These are phyloP conservation scores for Lathronympha strigana DNA, from an alignment of 2,888 invertebrate genomes.

Conservation along the genomic window DNA sequence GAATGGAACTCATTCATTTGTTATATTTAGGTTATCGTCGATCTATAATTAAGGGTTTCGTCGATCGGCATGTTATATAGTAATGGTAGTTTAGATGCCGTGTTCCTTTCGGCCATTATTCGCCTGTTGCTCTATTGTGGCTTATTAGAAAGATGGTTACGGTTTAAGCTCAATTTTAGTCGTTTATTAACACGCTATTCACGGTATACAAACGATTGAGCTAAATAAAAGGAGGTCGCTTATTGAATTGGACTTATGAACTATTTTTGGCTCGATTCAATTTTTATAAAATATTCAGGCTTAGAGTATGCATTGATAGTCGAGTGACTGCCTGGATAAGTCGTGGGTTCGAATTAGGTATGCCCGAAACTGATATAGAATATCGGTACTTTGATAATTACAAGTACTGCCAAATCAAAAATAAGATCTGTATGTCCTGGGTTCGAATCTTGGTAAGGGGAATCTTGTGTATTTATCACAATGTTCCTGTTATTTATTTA, in stretches of 20 bases:
- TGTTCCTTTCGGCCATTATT: slow-evolving; percentile 1
- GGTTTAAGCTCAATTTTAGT: not conserved
- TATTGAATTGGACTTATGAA: not conserved
- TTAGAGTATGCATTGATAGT: too few species aligned
- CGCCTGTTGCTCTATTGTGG: slow-evolving; percentile 29
- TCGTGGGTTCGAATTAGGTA: too few species aligned
- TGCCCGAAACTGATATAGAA: too few species aligned
- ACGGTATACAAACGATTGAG: not conserved
- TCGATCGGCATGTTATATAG: slow-evolving; percentile 1
- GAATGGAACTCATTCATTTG: slow-evolving; percentile 78
- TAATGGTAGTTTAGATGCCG: slow-evolving; percentile 13
- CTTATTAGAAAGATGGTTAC: not conserved
- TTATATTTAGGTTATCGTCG: slow-evolving; percentile 62
- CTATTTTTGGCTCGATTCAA: not conserved
- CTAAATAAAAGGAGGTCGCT: not conserved
- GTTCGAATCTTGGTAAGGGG: too few species aligned
- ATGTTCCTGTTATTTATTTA: too few species aligned
- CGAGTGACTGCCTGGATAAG: too few species aligned
- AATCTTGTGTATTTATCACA: too few species aligned
- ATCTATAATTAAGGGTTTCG: slow-evolving; percentile 34
- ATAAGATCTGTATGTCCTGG: too few species aligned
- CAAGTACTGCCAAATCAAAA: too few species aligned
- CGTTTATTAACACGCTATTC: not conserved
- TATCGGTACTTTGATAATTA: too few species aligned
- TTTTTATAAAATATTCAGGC: too few species aligned